Conservation (phyloP, 2,113 vertebrate species). For the Chionis minor region DNA sequence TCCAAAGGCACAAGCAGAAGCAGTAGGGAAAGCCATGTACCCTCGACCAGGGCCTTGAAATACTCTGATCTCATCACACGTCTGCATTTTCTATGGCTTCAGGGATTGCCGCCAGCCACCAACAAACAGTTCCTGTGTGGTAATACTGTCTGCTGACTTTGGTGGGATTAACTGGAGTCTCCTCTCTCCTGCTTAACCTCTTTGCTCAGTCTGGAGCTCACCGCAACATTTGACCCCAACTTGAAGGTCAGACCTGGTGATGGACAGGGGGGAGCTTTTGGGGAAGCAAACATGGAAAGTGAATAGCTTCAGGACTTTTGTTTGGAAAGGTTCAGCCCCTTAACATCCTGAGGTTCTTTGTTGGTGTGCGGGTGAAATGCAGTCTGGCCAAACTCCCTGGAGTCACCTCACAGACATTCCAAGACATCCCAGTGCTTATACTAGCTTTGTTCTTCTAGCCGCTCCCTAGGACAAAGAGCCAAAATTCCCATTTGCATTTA, state of each 20-base stretch:
- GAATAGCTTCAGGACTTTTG: neutral
- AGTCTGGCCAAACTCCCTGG: neutral
- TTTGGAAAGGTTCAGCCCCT: neutral
- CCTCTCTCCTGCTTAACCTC: neutral
- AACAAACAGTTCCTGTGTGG: neutral
- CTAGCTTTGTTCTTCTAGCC: neutral
- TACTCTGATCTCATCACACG: neutral
- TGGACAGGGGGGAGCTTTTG: neutral
- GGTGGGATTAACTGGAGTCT: neutral
- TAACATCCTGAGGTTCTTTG: neutral
- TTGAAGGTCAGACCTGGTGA: neutral
- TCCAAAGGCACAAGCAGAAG: neutral
- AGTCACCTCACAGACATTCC: neutral
- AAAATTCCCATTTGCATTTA: neutral
- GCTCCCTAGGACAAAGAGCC: neutral
- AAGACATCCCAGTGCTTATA: neutral
- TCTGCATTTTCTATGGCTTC: neutral
- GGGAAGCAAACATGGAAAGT: neutral
- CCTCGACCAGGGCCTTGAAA: neutral
- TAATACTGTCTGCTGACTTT: neutral
- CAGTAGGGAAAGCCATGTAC: neutral
- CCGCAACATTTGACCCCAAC: neutral
- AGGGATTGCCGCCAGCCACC: neutral
- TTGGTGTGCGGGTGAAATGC: neutral
- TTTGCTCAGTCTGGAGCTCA: neutral